Base-by-base conservation (phyloP, 1,140 invertebrate species). In the Tetramorium simillimum region DNA sequence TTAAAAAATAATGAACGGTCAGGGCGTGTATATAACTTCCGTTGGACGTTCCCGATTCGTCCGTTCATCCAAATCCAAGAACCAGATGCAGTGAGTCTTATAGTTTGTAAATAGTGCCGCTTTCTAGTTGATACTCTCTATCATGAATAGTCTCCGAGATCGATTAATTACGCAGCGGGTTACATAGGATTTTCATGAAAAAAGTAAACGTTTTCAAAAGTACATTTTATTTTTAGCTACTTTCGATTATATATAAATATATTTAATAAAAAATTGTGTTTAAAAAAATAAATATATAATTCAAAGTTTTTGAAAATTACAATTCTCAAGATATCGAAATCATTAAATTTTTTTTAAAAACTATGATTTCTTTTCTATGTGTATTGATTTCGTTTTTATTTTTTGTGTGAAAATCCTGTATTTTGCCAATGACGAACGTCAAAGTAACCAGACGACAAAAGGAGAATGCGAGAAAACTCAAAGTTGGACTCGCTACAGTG, bases 91-190 rank as follows among this genome's bases (percentile, higher is more conserved):
- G 75, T 62, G 87, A 58, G 37, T 69, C 60, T 43, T 6, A 69
- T 77, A 89, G 85, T 86, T n/a, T 89, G 88, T 89, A 90, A 65
- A 90, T 90, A 90, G 67, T 33, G 73, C 21, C 67, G 78, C 65
- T 84, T 87, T n/a, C 28, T 51, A 51, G 53, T 77, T 51, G 16
- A 65, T 77, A 49, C 9, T 67, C 56, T 49, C 60, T 78, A 77
- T 78, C 58, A 16, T 43, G 73, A 85, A 67, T 49, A 18, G 18
- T 82, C 51, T 58, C 24, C n/a, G 56, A 60, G 40, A 73, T 75
- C 12, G 24, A 72, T 82, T 72, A 58, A 40, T 73, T 14, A 46
- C 24, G 7, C 28, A 18, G 62, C 28, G n/a, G 65, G 49, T 21
- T 53, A 14, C 56, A 40, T 43, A 53, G 33, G 46, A 81, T 81